phyloP scores from a whole-genome alignment of 2,797 vertebrate species.

The Argya squamiceps region DNA sequence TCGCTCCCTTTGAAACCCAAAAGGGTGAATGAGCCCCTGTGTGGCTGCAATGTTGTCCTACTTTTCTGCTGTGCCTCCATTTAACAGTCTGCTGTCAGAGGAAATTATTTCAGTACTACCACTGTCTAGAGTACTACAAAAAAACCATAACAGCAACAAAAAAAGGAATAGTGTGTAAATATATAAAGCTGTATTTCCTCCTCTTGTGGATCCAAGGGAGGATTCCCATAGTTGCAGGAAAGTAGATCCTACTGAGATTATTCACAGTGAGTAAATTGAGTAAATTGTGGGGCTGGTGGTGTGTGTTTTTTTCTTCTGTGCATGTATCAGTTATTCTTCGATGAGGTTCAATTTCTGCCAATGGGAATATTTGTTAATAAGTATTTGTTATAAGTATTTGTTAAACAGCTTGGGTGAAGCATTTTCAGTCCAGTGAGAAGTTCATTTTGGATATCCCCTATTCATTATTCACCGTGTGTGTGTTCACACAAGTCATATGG shows the following conservation, averaged over 20 bases:
- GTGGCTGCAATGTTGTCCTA: slow-evolving; percentile 79
- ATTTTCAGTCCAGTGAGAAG: slow-evolving; percentile 31
- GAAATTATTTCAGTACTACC: slow-evolving; percentile 85
- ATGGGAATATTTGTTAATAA: not conserved
- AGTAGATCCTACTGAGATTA: not conserved
- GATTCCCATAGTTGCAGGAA: not conserved
- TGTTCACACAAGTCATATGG: slow-evolving; percentile 42
- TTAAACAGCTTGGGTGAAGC: slow-evolving; percentile 9
- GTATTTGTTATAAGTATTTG: slow-evolving; percentile 23
- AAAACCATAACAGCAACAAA: slow-evolving; percentile 68
- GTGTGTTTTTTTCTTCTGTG: not conserved
- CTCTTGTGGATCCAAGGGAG: not conserved
- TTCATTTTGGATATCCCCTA: slow-evolving; percentile 26
- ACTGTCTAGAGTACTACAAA: slow-evolving; percentile 83
- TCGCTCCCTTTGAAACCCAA: slow-evolving; percentile 68
- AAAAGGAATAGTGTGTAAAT: not conserved
- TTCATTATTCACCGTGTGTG: slow-evolving; percentile 37
- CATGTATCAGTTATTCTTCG: not conserved
- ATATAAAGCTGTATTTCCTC: not conserved
- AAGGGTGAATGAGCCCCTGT: slow-evolving; percentile 77
- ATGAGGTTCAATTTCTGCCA: not conserved
- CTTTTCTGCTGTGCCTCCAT: slow-evolving; percentile 81
- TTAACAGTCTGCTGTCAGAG: slow-evolving; percentile 82
- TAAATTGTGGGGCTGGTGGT: not conserved
- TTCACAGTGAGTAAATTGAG: not conserved